Evolutionary conservation across 1,140 invertebrate species (phyloP), one percentile per base, ranked within the genome.

Genomic region (Ips typographus): DNA sequence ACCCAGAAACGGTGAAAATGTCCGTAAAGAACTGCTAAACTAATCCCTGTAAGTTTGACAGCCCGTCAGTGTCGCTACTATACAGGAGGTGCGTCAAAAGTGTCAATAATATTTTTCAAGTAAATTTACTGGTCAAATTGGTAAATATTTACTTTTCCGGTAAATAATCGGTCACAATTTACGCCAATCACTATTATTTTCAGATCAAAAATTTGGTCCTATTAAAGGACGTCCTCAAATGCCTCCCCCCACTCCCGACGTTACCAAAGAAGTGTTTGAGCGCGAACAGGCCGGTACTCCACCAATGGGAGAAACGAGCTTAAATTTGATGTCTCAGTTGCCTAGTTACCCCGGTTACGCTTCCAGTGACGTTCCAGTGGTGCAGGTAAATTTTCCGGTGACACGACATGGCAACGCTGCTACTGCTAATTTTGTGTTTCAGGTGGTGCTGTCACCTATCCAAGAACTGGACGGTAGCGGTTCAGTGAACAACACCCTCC

Each of bases 371-470:
- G 80, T 89, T n/a, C 88, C 90, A 1, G 87, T 91, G 1, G 85
- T 91, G 1, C 89, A 91, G 75, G 72, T 73, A 71, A 61, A 40
- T 22, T 22, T 22, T 0, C 22, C 22, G 22, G 22, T 22, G 22
- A 22, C 22, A 22, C 22, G 22, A 58, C 56, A 1, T 41, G 37
- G 37, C 4, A 40, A 38, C 22, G 3, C 4, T 40, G 6, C 6
- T 58, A 47, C 22, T 51, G 22, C 22, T 22, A 22, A 39, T n/a
- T 87, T 89, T 1, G 86, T 91, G 1, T 84, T 91, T 2, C 88
- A 91, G 75, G 90, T 92, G 22, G 87, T 92, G 1, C 80, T 93
- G 37, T 92, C 91, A 2, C 90, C 91, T 1, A 94, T 93, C 66
- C 84, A 91, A 79, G 91, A 90, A 80, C 80, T 86, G 72, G 91